phyloP scores from a whole-genome alignment of 2,888 invertebrate species.

The Ormia ochracea region DNA sequence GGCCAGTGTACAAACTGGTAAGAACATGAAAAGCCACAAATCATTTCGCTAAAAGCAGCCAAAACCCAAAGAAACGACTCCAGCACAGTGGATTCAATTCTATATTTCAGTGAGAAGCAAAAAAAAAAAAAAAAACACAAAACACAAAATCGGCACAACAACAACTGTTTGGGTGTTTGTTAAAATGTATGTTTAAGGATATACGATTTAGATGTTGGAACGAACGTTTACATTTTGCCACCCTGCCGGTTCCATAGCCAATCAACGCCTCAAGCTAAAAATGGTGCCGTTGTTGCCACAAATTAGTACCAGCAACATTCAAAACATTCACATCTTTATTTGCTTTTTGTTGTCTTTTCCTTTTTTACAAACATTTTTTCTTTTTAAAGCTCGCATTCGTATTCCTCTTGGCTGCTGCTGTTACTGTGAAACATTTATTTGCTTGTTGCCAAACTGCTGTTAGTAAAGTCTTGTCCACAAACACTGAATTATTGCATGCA shows the following conservation, averaged over 20 bases:
- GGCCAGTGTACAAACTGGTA: neutral
- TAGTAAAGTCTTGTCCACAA: constrained; percentile 65
- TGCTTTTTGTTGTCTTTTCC: no score
- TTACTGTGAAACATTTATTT: constrained; percentile 25
- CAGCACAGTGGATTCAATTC: neutral
- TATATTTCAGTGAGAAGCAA: neutral
- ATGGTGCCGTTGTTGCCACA: constrained; percentile 62
- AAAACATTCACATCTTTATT: constrained; percentile 62
- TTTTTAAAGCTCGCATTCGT: no score
- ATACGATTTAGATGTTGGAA: constrained; percentile 39
- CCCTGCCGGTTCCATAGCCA: constrained; percentile 70
- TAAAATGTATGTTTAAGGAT: constrained; percentile 20
- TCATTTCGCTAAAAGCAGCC: constrained; percentile 16
- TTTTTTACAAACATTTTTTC: constrained; percentile 30
- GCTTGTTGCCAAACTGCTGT: constrained; percentile 35
- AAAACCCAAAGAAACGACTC: neutral
- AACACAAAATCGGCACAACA: neutral
- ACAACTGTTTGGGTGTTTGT: neutral
- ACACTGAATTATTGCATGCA: constrained; percentile 69
- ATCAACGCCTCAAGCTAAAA: constrained; percentile 69
- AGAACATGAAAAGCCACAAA: constrained; percentile 1
- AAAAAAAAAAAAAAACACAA: neutral
- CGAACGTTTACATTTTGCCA: constrained; percentile 67
- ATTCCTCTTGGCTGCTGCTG: neutral
- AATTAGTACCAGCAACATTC: constrained; percentile 58